Conservation (phyloP, 1,140 invertebrate species). For the Odontomachus brunneus region DNA sequence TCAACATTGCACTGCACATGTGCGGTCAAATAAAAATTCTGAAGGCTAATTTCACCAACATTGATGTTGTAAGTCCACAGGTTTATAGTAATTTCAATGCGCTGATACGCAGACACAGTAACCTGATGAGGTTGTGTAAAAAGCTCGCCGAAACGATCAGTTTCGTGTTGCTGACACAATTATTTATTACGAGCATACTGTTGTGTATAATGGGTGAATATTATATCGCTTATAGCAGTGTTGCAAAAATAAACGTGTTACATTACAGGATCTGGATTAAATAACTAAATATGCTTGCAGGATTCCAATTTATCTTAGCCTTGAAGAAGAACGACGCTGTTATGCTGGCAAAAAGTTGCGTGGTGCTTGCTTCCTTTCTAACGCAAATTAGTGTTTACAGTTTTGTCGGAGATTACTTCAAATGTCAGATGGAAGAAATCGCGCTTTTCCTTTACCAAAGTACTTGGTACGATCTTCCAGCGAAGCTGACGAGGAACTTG, state of each 20-base stretch:
- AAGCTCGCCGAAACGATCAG: slow-evolving; percentile 40
- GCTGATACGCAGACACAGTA: slow-evolving; percentile 27
- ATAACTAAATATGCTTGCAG: slow-evolving; percentile 9
- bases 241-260: not conserved
- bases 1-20: slow-evolving; percentile 50
- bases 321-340: slow-evolving; percentile 4
- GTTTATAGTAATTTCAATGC: not conserved
- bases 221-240: not conserved
- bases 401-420: slow-evolving; percentile 63
- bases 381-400: slow-evolving; percentile 50
- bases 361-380: slow-evolving; percentile 10
- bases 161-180: slow-evolving; percentile 26
- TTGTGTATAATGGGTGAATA: slow-evolving; percentile 55
- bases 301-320: slow-evolving; percentile 65
- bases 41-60: slow-evolving; percentile 14
- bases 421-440: slow-evolving; percentile 52
- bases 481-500: not conserved
- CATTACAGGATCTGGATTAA: not conserved
- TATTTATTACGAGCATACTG: slow-evolving; percentile 45
- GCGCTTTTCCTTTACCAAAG: slow-evolving; percentile 28
- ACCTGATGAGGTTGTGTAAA: slow-evolving; percentile 15
- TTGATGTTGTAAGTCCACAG: not conserved
- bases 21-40: slow-evolving; percentile 63
- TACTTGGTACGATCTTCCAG: slow-evolving; percentile 47
- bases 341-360: slow-evolving; percentile 44